Evolutionary conservation across 2,888 invertebrate species (phyloP).

Genomic region (Apamea crenata): DNA sequence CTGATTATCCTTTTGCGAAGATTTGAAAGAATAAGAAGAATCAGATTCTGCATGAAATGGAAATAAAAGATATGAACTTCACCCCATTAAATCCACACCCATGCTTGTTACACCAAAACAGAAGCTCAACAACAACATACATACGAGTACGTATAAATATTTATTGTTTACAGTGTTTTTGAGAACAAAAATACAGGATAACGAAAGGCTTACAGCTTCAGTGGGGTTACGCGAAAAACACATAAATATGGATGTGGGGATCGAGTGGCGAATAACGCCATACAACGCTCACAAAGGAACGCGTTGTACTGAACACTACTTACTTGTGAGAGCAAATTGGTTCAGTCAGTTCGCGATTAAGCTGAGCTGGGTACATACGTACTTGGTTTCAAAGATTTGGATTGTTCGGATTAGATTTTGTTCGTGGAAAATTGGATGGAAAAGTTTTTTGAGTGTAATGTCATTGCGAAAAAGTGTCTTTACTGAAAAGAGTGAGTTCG

Average conservation of each 20-base stretch:
- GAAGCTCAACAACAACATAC: conserved; percentile 6
- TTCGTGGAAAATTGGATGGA: not conserved
- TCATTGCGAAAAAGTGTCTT: not conserved
- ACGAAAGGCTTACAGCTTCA: conserved; percentile 57
- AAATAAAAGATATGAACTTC: not conserved
- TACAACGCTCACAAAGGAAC: conserved; percentile 38
- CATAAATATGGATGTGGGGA: conserved; percentile 60
- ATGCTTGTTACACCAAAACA: conserved; percentile 20
- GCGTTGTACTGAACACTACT: conserved; percentile 27
- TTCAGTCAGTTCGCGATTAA: conserved; percentile 49
- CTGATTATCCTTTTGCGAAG: not conserved
- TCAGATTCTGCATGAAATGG: not conserved
- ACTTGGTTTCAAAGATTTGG: conserved; percentile 27
- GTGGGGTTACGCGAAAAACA: conserved; percentile 45
- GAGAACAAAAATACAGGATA: conserved; percentile 55
- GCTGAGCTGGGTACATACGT: conserved; percentile 29
- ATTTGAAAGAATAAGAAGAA: not conserved
- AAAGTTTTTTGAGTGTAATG: not conserved
- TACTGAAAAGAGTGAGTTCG: not conserved
- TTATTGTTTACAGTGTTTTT: conserved; percentile 56
- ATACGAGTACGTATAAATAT: conserved; percentile 60
- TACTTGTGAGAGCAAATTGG: conserved; percentile 51
- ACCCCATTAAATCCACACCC: not conserved
- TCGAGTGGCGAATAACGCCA: conserved; percentile 23
- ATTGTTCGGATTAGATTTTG: not conserved